Conservation (phyloP, 1,140 invertebrate genomes). For the Euschistus heros region DNA sequence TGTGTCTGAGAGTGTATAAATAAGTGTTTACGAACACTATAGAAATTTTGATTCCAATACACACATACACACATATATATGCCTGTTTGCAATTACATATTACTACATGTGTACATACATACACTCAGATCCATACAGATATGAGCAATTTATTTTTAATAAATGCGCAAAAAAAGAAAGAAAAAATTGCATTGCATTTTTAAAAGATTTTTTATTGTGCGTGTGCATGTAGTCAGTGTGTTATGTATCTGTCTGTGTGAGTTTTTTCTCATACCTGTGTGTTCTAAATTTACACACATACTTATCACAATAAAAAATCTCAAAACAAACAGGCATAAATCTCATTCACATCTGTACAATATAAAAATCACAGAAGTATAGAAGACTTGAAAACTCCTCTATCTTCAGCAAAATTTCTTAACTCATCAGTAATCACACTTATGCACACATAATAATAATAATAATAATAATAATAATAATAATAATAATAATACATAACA, state of each 20-base stretch:
- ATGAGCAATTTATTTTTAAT: no score
- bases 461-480: neutral
- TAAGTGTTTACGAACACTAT: no score
- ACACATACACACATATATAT: no score
- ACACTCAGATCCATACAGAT: no score
- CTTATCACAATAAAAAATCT: conserved; percentile 1
- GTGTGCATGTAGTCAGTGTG: neutral
- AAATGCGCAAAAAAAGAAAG: no score
- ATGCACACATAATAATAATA: neutral
- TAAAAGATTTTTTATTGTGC: neutral
- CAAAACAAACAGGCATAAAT: neutral
- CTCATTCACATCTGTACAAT: neutral
- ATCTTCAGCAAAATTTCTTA: neutral
- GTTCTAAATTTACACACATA: neutral
- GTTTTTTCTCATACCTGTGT: no score
- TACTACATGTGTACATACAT: no score
- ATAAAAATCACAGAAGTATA: conserved; percentile 7
- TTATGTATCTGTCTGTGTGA: neutral
- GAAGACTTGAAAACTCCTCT: neutral
- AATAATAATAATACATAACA: conserved; percentile 2
- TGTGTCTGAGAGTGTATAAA: no score
- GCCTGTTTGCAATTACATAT: no score
- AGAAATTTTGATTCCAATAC: no score
- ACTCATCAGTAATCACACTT: neutral
- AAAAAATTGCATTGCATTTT: no score